These are phyloP conservation scores for Pomatorhinus ruficollis DNA, from an alignment of 2,113 vertebrate genomes.

Conservation along the genomic window DNA sequence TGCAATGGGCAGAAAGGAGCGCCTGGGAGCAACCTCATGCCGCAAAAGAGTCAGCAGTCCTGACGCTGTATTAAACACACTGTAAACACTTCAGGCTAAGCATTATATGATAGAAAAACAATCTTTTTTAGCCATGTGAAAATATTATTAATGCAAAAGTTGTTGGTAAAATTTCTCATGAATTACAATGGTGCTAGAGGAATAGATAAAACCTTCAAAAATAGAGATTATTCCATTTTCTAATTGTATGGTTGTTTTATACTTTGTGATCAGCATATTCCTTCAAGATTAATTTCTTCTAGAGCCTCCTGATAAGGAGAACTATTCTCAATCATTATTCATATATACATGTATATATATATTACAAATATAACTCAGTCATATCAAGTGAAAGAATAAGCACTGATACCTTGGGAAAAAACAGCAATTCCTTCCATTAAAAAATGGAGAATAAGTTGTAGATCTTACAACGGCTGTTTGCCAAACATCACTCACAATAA, in stretches of 20 bases:
- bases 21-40: accelerated
- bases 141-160: neutral
- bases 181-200: neutral
- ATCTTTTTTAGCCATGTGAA: neutral
- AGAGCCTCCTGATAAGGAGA: neutral
- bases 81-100: neutral
- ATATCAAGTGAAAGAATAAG: neutral
- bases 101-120: neutral
- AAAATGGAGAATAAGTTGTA: neutral
- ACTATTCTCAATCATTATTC: neutral
- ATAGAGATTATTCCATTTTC: neutral
- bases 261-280: neutral
- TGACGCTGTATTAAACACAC: neutral
- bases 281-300: neutral
- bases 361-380: neutral
- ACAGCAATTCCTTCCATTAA: neutral
- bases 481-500: neutral
- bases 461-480: neutral
- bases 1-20: neutral
- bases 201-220: neutral
- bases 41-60: neutral
- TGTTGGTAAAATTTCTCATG: accelerated
- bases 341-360: neutral
- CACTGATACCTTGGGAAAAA: neutral
- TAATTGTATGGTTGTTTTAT: neutral